These are phyloP conservation scores for Anarhynchus alexandrinus DNA, from an alignment of 2,113 vertebrate species.

Conservation along the genomic window DNA sequence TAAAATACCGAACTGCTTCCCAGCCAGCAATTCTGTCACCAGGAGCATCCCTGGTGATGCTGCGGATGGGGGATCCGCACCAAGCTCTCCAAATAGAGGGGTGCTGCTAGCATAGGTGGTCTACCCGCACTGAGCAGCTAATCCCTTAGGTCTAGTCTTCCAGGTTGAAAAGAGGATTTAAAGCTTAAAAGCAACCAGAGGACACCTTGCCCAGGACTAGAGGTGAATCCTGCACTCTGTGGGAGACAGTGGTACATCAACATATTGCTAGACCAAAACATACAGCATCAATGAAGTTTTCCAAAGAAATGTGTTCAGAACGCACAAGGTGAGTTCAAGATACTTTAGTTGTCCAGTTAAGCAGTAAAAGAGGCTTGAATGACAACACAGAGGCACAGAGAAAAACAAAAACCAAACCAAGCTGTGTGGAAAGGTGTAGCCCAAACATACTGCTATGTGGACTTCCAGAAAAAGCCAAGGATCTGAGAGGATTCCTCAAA, in stretches of 20 bases:
- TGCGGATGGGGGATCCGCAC: fast-evolving
- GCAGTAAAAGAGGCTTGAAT: neutral
- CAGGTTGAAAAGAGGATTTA: neutral
- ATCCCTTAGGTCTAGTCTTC: neutral
- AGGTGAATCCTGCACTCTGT: neutral
- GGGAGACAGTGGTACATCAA: neutral
- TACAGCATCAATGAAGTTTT: neutral
- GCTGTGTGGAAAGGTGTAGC: neutral
- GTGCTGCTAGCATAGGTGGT: neutral
- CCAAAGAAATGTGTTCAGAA: neutral
- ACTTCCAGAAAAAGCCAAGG: neutral
- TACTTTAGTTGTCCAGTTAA: neutral
- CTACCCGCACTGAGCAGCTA: neutral
- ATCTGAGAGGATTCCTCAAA: neutral
- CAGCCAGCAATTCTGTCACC: neutral
- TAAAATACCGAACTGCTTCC: neutral
- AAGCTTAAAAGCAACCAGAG: neutral
- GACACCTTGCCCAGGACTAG: neutral
- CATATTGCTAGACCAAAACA: neutral
- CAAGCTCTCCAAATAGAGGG: neutral
- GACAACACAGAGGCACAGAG: neutral
- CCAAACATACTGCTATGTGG: neutral
- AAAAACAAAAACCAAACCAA: neutral
- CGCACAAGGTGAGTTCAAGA: neutral
- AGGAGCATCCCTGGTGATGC: neutral